phyloP scores from a whole-genome alignment of 2,797 vertebrate genomes.

The Urocyon cinereoargenteus region DNA sequence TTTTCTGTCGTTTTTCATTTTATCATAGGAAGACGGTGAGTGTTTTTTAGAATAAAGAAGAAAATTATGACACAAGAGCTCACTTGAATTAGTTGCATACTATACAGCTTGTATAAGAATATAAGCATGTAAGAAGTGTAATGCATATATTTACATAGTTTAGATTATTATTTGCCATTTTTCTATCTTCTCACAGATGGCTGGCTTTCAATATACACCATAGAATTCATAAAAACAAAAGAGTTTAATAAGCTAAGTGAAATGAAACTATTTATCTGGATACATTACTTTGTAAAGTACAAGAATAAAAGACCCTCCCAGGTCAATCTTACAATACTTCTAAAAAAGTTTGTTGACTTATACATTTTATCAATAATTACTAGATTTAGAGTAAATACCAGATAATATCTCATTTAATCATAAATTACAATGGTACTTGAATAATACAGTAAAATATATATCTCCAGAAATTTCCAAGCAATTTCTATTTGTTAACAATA shows the following conservation, averaged over 20 bases:
- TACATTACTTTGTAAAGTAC: conserved; percentile 12
- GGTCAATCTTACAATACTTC: conserved; percentile 20
- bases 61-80: not conserved
- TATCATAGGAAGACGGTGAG: conserved; percentile 35
- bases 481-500: conserved; percentile 31
- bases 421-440: conserved; percentile 9
- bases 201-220: not conserved
- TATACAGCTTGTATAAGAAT: not conserved
- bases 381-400: not conserved
- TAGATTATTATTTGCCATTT: not conserved
- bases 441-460: not conserved
- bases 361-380: not conserved
- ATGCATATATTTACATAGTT: conserved; percentile 43
- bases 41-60: not conserved
- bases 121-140: not conserved
- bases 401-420: not conserved
- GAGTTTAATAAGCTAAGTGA: conserved; percentile 44
- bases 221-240: conserved; percentile 40
- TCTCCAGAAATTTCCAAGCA: not conserved
- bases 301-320: not conserved
- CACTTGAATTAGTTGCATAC: not conserved
- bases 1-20: conserved; percentile 61
- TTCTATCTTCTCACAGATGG: conserved; percentile 1
- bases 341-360: conserved; percentile 28
- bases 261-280: conserved; percentile 6